Conservation (phyloP, 35 echinoderm and acorn worm genomes). For the Ophiothrix spiculata region DNA sequence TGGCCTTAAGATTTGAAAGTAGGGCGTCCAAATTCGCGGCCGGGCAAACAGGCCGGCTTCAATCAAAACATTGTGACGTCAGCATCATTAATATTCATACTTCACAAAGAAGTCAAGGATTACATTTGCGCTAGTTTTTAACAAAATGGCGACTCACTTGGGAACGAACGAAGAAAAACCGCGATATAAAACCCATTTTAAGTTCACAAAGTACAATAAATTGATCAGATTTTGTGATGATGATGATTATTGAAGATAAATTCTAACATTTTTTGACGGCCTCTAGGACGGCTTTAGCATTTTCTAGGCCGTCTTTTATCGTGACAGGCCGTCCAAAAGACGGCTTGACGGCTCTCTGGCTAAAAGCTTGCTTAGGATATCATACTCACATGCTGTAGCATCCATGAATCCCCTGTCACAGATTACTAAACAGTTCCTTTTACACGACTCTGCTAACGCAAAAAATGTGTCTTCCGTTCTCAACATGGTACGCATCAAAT, state of each 20-base stretch:
- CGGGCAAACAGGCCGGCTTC: no score
- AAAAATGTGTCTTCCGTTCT: constrained; percentile 28
- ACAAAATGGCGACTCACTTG: no score
- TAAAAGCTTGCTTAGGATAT: background rate
- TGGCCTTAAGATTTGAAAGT: no score
- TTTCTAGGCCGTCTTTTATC: background rate
- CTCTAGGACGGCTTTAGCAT: background rate
- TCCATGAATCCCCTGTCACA: constrained; percentile 33
- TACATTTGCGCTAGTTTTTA: no score
- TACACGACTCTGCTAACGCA: background rate
- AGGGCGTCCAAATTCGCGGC: no score
- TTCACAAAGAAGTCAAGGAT: no score
- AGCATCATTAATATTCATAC: no score
- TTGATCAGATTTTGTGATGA: background rate
- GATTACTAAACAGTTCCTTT: constrained; percentile 24
- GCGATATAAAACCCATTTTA: no score
- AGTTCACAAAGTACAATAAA: no score
- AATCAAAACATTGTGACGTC: no score
- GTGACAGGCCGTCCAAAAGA: background rate
- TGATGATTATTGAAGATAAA: background rate
- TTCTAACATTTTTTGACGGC: background rate
- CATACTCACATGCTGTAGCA: constrained; percentile 25
- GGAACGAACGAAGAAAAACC: no score
- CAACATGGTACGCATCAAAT: constrained; percentile 1
- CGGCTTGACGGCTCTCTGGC: background rate